Evolutionary conservation across 92 coral and sea anemone genomes (phyloP).

Genomic region (Paramuricea clavata): DNA sequence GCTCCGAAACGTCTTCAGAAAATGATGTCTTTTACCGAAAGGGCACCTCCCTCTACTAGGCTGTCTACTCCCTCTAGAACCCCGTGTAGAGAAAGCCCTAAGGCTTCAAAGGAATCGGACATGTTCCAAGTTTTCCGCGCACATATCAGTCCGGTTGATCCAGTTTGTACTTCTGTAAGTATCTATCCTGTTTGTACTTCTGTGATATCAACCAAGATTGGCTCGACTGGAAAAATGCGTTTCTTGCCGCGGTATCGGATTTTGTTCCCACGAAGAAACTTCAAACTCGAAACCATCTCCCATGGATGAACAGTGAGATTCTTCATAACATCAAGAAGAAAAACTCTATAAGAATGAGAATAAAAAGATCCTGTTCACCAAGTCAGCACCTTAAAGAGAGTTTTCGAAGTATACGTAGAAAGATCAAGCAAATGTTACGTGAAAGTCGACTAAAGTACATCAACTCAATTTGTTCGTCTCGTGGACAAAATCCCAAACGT

Average conservation of each 20-base stretch:
- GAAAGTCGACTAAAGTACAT: background rate
- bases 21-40: conserved; percentile 63
- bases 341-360: too few species aligned
- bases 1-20: conserved; percentile 67
- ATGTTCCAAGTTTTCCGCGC: conserved; percentile 49
- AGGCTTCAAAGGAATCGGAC: conserved; percentile 10
- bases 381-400: too few species aligned
- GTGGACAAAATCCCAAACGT: conserved; percentile 1
- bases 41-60: conserved; percentile 61
- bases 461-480: background rate
- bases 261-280: background rate
- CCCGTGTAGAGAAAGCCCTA: conserved; percentile 44
- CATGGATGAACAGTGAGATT: conserved; percentile 16
- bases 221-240: background rate
- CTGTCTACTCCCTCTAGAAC: conserved; percentile 63
- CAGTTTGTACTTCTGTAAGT: background rate
- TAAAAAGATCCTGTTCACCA: too few species aligned
- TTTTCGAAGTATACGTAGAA: too few species aligned
- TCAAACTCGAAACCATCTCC: background rate
- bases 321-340: too few species aligned
- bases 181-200: too few species aligned
- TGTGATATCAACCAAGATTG: background rate
- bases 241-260: background rate
- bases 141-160: background rate
- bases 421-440: background rate